phyloP scores from a whole-genome alignment of 2,797 vertebrate genomes.

The Pangasius sanitwongsei region DNA sequence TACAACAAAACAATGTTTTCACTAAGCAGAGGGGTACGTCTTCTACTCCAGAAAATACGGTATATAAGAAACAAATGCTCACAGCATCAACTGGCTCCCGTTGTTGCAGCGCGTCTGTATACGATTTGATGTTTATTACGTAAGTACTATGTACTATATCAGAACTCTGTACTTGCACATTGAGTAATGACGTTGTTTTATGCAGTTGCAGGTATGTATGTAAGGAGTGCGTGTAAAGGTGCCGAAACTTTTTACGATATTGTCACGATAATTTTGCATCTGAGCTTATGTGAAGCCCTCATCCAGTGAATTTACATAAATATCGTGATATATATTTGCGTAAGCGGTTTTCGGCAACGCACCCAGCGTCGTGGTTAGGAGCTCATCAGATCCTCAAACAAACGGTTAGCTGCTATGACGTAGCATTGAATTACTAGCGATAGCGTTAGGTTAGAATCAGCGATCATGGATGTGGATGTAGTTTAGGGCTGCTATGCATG shows the following conservation, averaged over 20 bases:
- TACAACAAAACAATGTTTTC: neutral
- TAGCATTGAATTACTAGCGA: neutral
- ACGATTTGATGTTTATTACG: constrained; percentile 7
- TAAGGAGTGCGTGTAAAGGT: neutral
- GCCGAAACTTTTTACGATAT: neutral
- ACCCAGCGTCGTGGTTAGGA: neutral
- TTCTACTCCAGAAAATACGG: constrained; percentile 3
- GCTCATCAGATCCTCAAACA: neutral
- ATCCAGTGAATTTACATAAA: neutral
- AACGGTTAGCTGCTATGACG: constrained; percentile 40
- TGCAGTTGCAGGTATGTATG: neutral
- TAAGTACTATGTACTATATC: constrained; percentile 60
- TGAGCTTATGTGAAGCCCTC: neutral
- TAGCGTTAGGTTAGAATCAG: constrained; percentile 17
- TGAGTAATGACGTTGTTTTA: neutral
- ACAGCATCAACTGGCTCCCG: neutral
- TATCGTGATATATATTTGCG: neutral
- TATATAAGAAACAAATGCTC: constrained; percentile 6
- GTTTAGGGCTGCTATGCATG: neutral
- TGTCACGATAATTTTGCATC: neutral
- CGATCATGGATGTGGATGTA: constrained; percentile 4
- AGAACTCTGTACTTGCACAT: constrained; percentile 45
- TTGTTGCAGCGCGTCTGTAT: constrained; percentile 1
- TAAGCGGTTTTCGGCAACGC: neutral
- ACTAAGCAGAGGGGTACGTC: neutral